Evolutionary conservation across 2,113 vertebrate genomes (phyloP), one percentile per base, ranked within the genome.

Genomic region (Hypanus sabinus): DNA sequence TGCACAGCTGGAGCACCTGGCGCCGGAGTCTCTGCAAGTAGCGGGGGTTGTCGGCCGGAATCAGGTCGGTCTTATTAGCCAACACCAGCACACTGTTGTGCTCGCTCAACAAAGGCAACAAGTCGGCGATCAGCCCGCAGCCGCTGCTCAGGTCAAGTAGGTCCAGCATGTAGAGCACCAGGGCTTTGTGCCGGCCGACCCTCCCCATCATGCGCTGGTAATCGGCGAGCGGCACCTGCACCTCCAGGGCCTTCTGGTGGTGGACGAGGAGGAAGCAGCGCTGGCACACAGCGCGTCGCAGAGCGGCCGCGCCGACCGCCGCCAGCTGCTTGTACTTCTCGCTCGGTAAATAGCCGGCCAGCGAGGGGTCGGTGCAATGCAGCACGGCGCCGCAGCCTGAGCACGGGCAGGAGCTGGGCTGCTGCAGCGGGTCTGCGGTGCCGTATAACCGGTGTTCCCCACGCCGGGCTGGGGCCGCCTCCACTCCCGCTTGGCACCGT

Each of bases 1-100:
- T 55, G 8, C 98, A 98, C 87, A 96, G 97, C 0, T 91, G 93
- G 0, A 30, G 36, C 30, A 98, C 95, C 8, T 95, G 96, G 0
- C 94, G 94, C 81, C 94, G 96, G 94, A 99, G 95, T 18, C 97
- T 96, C 90, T 95, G 96, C 94, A 98, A 95, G 95, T 98, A 97
- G 79, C 96, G 95, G 0, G 95, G 95, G 0, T 96, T 77, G 94
- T 99, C 98, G 0, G 95, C 95, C 0, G 98, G 98, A 75, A 99
- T 94, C 90, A 99, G 94, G 95, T 98, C 98, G 0, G 98, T 95
- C 95, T 99, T 99, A 95, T 98, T 99, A 12, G 98, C 98, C 57
- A 98, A 96, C 76, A 99, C 96, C 68, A 98, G 94, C 0, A 99
- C 90, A n/a, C 96, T 95, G 80, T 97, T 98, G 94, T 97, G 97